Base-by-base conservation (phyloP, 1,140 invertebrate genomes). In the Hyles euphorbiae region DNA sequence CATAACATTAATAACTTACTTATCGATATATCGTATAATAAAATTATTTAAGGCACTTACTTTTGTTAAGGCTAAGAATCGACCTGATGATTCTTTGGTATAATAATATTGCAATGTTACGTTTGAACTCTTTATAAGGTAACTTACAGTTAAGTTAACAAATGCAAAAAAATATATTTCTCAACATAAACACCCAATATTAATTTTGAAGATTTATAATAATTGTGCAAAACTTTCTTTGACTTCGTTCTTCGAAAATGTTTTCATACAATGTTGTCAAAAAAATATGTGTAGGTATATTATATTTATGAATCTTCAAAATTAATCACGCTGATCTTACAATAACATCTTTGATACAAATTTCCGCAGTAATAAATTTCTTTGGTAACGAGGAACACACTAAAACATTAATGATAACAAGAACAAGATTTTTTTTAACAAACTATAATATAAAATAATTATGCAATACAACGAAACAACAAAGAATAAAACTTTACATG, bases 321-420 rank as follows among this genome's bases (percentile, higher is more conserved):
- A 40, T 5, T 8, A 40, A 40, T 40, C 36, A 8, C 36, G 5
- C 8, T 43, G 34, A 34, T 34, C 34, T 43, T 76, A 76, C 78
- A 82, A 85, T 83, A 87, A 78, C 76, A 72, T 64, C 61, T 66
- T 69, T 71, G 65, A 61, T 63, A 65, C 60, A 67, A 56, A 53
- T 67, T 68, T 60, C 55, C 53, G 70, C 62, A 68, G 69, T 74
- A 70, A 76, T 78, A 76, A 72, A 81, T 72, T 81, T 87, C 81
- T 88, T 88, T 88, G 85, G 85, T 86, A 88, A 88, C 85, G 83
- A 87, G 83, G 82, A 85, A 87, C 85, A 88, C 81, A 78, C 83
- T 80, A 79, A 77, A 83, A 81, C 68, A 81, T 77, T 79, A 75
- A 82, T 76, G 72, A 79, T 77, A 88, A 88, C 83, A 83, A 85